Conservation (phyloP, 2,113 vertebrate species). For the Trichomycterus rosablanca region DNA sequence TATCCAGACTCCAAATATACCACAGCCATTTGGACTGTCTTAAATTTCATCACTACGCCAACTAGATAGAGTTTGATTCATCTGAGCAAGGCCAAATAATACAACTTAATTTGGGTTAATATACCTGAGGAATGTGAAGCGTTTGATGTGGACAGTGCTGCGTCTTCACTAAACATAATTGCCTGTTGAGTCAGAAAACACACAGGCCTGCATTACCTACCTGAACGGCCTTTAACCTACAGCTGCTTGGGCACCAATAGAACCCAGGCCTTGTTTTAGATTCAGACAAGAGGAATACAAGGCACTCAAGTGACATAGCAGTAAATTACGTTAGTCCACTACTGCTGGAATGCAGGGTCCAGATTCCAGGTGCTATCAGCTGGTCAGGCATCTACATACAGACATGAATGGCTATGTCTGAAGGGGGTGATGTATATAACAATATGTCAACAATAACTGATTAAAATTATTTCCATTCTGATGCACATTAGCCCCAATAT, state of each 20-base stretch:
- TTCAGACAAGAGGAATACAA: too few species aligned
- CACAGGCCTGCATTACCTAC: conserved; percentile 78
- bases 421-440: conserved; percentile 34
- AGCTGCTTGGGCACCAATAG: conserved; percentile 84
- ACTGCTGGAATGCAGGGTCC: too few species aligned
- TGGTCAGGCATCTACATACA: too few species aligned
- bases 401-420: conserved; percentile 45
- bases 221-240: conserved; percentile 76
- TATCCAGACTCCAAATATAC: conserved; percentile 90
- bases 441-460: too few species aligned
- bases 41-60: conserved; percentile 86
- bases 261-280: conserved; percentile 80
- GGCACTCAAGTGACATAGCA: too few species aligned
- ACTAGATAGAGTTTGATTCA: conserved; percentile 81
- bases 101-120: conserved; percentile 99
- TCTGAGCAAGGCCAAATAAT: conserved; percentile 81
- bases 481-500: too few species aligned
- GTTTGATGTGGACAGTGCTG: conserved; percentile 92
- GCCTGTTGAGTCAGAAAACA: conserved; percentile 71
- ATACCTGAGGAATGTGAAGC: conserved; percentile 85
- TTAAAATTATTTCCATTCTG: too few species aligned
- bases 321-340: too few species aligned
- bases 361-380: too few species aligned
- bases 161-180: conserved; percentile 84
- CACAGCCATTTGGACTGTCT: conserved; percentile 91